A percentile compares a stretch with the other conserved stretches of the same genome.
Evolutionary conservation across 2,113 vertebrate genomes (phyloP).

Genomic region (Morone chrysops): DNA sequence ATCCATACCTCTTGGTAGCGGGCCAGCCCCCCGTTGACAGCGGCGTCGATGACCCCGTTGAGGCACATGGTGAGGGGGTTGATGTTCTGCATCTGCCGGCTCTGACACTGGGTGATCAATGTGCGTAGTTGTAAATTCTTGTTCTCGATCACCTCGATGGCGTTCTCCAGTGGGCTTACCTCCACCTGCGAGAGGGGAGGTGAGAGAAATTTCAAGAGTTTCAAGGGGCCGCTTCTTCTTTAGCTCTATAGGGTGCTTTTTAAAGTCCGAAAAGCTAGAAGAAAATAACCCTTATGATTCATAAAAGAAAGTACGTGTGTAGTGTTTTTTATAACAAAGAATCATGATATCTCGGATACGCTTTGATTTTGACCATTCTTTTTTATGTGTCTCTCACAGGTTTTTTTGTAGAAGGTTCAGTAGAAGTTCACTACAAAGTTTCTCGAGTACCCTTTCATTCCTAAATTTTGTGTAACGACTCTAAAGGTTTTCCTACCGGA

Average conservation of each 20-base stretch:
- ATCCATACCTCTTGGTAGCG: conserved; percentile 95
- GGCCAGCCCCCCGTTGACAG: conserved; percentile 96
- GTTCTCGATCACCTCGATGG: conserved; percentile 98
- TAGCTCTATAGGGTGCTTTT: not conserved
- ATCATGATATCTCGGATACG: no score
- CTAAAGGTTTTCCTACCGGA: no score
- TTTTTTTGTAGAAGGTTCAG: no score
- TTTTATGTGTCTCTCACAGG: no score
- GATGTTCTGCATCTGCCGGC: conserved; percentile 96
- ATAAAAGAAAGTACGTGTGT: not conserved
- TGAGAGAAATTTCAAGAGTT: not conserved
- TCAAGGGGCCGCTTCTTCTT: not conserved
- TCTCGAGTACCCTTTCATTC: no score
- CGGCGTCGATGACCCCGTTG: conserved; percentile 98
- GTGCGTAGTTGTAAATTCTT: conserved; percentile 97
- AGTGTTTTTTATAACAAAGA: not conserved
- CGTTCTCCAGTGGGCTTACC: conserved; percentile 98
- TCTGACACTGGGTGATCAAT: conserved; percentile 95
- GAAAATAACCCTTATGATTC: not conserved
- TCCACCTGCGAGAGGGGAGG: conserved; percentile 86
- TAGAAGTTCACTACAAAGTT: no score
- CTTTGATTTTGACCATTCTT: no score
- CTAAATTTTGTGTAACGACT: no score
- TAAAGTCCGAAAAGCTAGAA: not conserved
- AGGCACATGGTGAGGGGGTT: conserved; percentile 99